Conservation (phyloP, 2,888 invertebrate genomes). For the Dascillus cervinus region DNA sequence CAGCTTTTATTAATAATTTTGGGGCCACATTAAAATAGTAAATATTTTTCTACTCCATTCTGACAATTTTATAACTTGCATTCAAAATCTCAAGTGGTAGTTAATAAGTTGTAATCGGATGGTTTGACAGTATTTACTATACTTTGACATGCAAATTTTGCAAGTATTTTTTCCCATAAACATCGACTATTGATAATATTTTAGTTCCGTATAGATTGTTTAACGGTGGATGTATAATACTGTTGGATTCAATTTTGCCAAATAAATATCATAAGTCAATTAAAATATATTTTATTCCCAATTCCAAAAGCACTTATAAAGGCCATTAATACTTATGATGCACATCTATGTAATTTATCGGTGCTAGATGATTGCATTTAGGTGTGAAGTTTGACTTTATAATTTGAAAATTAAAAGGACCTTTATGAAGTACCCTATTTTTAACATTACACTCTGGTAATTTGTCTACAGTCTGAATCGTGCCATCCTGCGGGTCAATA, state of each 20-base stretch:
- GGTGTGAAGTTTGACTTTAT: conserved; percentile 24
- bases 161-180: too few relatives aligned
- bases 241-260: conserved; percentile 30
- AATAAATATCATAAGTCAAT: conserved; percentile 34
- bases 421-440: conserved; percentile 24
- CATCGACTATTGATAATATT: too few relatives aligned
- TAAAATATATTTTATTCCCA: conserved; percentile 14
- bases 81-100: too few relatives aligned
- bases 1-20: too few relatives aligned
- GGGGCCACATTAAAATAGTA: too few relatives aligned
- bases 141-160: too few relatives aligned
- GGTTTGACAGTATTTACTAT: too few relatives aligned
- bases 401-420: conserved; percentile 18
- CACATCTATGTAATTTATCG: conserved; percentile 10
- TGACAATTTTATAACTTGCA: too few relatives aligned
- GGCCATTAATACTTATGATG: background rate
- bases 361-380: conserved; percentile 24
- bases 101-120: too few relatives aligned
- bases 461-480: conserved; percentile 29
- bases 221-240: conserved; percentile 56
- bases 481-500: conserved; percentile 27
- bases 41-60: too few relatives aligned
- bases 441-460: conserved; percentile 30
- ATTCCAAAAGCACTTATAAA: conserved; percentile 4
- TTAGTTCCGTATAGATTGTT: too few relatives aligned